phyloP scores from a whole-genome alignment of 2,113 vertebrate genomes.

The Laticauda colubrina region DNA sequence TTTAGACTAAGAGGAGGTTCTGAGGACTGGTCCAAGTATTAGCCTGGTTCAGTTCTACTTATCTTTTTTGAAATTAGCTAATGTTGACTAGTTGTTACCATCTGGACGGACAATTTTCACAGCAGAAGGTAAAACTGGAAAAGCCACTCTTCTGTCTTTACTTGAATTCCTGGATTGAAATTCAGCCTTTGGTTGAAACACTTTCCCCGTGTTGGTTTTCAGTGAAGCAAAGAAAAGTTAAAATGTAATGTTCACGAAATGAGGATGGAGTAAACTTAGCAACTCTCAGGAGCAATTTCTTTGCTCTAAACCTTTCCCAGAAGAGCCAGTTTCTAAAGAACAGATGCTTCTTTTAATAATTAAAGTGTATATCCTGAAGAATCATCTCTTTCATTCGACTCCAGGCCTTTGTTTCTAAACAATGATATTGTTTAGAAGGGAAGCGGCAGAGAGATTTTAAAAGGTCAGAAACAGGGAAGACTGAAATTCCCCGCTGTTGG shows the following conservation, averaged over 20 bases:
- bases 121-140: background rate
- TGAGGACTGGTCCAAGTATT: background rate
- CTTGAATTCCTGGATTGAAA: background rate
- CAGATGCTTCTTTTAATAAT: slow-evolving; percentile 35
- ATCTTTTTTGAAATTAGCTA: background rate
- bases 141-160: background rate
- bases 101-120: background rate
- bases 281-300: background rate
- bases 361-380: slow-evolving; percentile 2
- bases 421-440: slow-evolving; percentile 20
- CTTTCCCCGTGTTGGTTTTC: background rate
- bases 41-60: background rate
- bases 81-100: background rate
- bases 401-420: background rate
- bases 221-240: background rate
- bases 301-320: background rate
- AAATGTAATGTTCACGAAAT: background rate
- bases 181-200: background rate
- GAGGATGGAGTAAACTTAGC: background rate
- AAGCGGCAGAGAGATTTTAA: slow-evolving; percentile 25
- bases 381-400: background rate
- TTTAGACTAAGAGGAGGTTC: background rate
- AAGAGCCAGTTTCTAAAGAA: background rate
- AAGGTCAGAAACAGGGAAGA: slow-evolving; percentile 68
- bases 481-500: slow-evolving; percentile 45